Evolutionary conservation across 2,888 invertebrate species (phyloP), one percentile per base, ranked within the genome.

Genomic region (Chironomus riparius): DNA sequence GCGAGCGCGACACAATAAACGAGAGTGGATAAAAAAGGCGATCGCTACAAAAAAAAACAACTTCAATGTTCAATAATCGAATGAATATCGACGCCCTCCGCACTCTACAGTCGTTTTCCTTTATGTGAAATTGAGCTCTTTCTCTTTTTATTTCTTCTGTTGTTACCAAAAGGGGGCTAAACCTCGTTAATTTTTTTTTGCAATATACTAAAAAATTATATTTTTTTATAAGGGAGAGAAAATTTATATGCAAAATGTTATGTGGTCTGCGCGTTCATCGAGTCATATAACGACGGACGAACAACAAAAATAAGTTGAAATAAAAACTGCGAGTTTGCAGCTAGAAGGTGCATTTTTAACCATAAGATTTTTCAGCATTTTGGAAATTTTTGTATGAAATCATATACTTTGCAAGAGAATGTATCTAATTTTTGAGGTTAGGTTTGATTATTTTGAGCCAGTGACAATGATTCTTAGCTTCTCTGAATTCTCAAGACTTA

Each of bases 111-210:
- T 56, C 56, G 38, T 38, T 38, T 56, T 56, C 56, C 56, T 56
- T 56, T 15, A 18, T 56, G 56, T 56, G 56, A 56, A 56, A 56
- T 56, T 56, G 56, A 56, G 56, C 56, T 56, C 38, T 70, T 50
- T 70, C 15, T 71, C 38, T 74, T 74, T 61, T 48, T 68, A 24
- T 47, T 56, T 18, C 24, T 38, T 38, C 38, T 24, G 74, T 68
- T 68, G 21, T 47, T n/a, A 69, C 28, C n/a, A 48, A 75, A 75
- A 75, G 73, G 75, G 77, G 77, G 77, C 77, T 77, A 70, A 77
- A 77, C 77, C 77, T 77, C 76, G 77, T 77, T 77, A 76, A 76
- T 74, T 74, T 70, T 74, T 15, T 70, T 70, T 47, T 18, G 18
- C 15, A 56, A 38, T 68, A 47, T 68, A 24, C 47, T 48, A 24